Evolutionary conservation across 2,797 vertebrate species (phyloP).

Genomic region (Alosa sapidissima): DNA sequence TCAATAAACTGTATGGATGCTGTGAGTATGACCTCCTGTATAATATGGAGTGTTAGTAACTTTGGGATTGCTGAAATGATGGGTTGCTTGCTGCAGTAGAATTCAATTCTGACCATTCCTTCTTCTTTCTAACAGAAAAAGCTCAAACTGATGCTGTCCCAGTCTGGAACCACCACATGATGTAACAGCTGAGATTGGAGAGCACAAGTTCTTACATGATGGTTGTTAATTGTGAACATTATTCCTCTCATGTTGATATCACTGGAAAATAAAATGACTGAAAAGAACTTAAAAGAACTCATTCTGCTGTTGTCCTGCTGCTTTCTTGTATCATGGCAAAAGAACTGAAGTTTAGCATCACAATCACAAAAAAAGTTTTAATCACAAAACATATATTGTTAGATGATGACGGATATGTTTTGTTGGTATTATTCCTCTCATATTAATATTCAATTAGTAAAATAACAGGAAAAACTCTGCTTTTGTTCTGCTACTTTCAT

Average conservation of each 20-base stretch:
- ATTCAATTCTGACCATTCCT: not conserved
- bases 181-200: not conserved
- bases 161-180: not conserved
- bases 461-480: too few relatives aligned
- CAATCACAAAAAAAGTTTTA: too few relatives aligned
- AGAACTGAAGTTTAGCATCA: too few relatives aligned
- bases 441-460: too few relatives aligned
- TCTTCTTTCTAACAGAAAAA: not conserved
- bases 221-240: not conserved
- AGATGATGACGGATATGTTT: too few relatives aligned
- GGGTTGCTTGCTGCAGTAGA: not conserved
- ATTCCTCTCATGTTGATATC: not conserved
- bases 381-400: too few relatives aligned
- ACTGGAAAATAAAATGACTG: too few relatives aligned
- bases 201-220: not conserved
- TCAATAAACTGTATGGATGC: slow-evolving; percentile 14
- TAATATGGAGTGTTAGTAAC: not conserved
- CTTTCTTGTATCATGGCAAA: too few relatives aligned
- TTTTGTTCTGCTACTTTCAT: too few relatives aligned
- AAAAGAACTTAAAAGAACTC: too few relatives aligned
- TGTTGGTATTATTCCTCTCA: too few relatives aligned
- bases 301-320: too few relatives aligned
- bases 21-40: slow-evolving; percentile 4
- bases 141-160: not conserved
- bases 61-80: not conserved